Evolutionary conservation across 2,113 vertebrate species (phyloP).

Genomic region (Oplegnathus fasciatus): DNA sequence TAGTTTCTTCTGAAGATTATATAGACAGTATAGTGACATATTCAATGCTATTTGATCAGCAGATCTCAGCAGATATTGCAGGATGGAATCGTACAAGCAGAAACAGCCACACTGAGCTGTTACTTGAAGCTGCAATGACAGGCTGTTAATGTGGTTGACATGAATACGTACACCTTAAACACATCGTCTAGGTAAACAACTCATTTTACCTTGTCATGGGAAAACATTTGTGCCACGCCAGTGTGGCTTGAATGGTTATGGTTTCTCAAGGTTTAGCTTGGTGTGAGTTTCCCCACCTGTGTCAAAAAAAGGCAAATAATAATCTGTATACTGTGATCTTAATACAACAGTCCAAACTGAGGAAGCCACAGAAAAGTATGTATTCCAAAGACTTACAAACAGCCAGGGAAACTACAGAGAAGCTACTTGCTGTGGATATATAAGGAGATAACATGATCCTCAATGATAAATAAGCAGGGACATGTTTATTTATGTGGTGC

Average conservation of each 20-base stretch:
- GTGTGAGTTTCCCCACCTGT: background rate
- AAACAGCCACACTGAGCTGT: too few relatives aligned
- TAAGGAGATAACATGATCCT: background rate
- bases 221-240: background rate
- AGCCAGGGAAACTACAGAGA: background rate
- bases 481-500: constrained; percentile 34
- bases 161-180: too few relatives aligned
- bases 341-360: background rate
- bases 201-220: background rate
- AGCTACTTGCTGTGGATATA: too few relatives aligned
- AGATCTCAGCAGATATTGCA: too few relatives aligned
- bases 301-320: background rate
- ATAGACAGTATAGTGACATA: too few relatives aligned
- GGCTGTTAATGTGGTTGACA: too few relatives aligned
- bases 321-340: too few relatives aligned
- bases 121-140: too few relatives aligned
- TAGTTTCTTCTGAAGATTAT: too few relatives aligned
- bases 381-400: background rate
- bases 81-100: too few relatives aligned
- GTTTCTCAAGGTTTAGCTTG: background rate
- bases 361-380: background rate
- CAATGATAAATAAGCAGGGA: background rate
- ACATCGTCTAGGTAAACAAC: background rate
- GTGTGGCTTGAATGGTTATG: background rate
- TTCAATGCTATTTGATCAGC: too few relatives aligned